Base-by-base conservation (phyloP, 1,140 invertebrate species). In the Leptonema lineaticorne region DNA sequence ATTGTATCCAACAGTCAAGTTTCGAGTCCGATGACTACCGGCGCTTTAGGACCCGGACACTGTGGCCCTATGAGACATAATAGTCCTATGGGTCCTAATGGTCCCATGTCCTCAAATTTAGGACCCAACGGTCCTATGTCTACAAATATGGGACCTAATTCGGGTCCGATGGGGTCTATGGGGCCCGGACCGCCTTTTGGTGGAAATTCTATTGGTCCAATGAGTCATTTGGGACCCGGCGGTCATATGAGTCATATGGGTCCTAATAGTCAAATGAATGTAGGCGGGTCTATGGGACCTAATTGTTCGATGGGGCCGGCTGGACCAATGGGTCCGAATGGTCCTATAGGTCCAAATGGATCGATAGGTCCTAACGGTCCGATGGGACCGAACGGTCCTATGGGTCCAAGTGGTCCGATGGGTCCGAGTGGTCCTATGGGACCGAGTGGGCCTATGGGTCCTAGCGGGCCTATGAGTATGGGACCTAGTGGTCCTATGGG, bases 21-120 rank as follows among this genome's bases (percentile, higher is more conserved):
- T 57, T 78, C 81, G 53, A 82, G 78, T 75, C 77, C 80, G 62
- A 82, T 82, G 81, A 76, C 81, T 48, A 77, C 76, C 74, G 77
- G 79, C 62, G 78, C 78, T 62, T 78, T 82, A 76, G 81, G 79
- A 6, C 80, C 82, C 37, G 79, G 81, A 1, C 81, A 82, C 68
- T 82, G 81, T 77, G 79, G 79, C n/a, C 81, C 82, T 22, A 80
- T 82, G 75, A 81, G 82, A 73, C 81, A 82, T 69, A 81, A 80
- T 37, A 83, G 80, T 75, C 82, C 82, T 11, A 82, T 82, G 80
- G 78, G 78, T 11, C 78, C 79, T 27, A 77, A 78, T 24, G 80
- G 81, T 75, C 72, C 72, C 14, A 69, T 71, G 62, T 80, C 81
- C 9, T 59, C 57, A 18, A 59, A 59, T 22, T 82, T 82, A 79